Conservation (phyloP, 2,113 vertebrate species). For the Tyrannus savana region DNA sequence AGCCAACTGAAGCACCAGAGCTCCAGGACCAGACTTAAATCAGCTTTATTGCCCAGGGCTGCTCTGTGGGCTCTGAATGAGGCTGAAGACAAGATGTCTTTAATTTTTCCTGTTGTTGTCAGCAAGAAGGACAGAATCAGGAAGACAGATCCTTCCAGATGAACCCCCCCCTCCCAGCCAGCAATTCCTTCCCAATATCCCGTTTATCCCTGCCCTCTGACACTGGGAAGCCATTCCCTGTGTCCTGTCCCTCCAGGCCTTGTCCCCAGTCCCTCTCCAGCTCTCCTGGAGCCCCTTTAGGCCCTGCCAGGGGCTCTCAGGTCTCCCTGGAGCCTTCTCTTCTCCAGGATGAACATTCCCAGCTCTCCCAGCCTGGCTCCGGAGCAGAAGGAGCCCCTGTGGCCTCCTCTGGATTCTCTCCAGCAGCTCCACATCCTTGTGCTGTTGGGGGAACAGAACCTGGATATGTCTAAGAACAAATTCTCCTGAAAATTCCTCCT, state of each 20-base stretch:
- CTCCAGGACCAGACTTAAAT: not conserved
- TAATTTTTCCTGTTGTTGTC: constrained; percentile 7
- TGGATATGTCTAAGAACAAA: not conserved
- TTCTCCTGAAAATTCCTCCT: not conserved
- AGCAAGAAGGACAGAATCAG: not conserved
- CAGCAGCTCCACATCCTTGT: not conserved
- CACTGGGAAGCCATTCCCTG: no score
- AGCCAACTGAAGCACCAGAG: not conserved
- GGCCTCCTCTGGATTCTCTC: not conserved
- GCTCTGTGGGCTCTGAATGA: not conserved
- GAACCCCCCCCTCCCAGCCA: not conserved
- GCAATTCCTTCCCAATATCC: not conserved
- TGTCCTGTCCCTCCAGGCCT: not conserved
- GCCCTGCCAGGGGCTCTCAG: not conserved
- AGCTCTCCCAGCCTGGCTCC: not conserved
- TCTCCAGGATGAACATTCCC: not conserved
- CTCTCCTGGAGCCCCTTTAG: not conserved
- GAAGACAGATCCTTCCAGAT: not conserved
- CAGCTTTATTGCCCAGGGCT: not conserved
- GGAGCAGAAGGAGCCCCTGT: not conserved
- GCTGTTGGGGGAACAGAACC: not conserved
- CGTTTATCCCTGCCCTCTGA: not conserved
- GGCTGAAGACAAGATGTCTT: constrained; percentile 12
- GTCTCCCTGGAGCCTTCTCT: not conserved
- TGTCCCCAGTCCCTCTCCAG: not conserved